Evolutionary conservation across 1,140 invertebrate genomes (phyloP).

Genomic region (Saccostrea glomerata): DNA sequence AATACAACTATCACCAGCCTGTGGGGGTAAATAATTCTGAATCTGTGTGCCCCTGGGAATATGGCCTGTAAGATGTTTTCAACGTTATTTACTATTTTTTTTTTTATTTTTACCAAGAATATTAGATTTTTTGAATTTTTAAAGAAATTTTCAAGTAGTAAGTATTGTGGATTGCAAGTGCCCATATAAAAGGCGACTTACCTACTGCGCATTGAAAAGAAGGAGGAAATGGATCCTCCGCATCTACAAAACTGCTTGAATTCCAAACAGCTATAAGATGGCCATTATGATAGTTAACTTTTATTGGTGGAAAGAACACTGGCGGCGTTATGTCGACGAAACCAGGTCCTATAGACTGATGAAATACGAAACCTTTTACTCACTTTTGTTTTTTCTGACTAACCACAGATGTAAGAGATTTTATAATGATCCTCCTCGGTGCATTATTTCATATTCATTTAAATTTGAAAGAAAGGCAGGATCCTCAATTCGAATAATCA

Average conservation of each 20-base stretch:
- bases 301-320: constrained; percentile 26
- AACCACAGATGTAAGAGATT: no score
- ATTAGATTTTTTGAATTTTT: no score
- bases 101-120: no score
- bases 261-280: constrained; percentile 31
- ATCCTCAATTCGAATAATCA: no score
- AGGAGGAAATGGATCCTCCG: constrained; percentile 40
- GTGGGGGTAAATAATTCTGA: constrained; percentile 25
- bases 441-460: no score
- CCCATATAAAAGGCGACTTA: neutral
- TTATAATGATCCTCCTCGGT: no score
- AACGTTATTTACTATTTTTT: no score
- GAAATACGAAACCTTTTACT: neutral
- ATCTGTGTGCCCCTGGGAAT: constrained; percentile 42
- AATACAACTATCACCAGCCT: constrained; percentile 33
- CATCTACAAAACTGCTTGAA: constrained; percentile 13
- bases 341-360: constrained; percentile 28
- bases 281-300: neutral
- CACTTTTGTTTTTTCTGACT: no score
- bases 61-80: neutral
- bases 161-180: neutral
- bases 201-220: constrained; percentile 42
- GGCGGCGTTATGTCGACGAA: constrained; percentile 29
- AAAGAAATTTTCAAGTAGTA: no score
- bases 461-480: no score